Conservation (phyloP, 2,797 vertebrate genomes). For the Calcarius lapponicus region DNA sequence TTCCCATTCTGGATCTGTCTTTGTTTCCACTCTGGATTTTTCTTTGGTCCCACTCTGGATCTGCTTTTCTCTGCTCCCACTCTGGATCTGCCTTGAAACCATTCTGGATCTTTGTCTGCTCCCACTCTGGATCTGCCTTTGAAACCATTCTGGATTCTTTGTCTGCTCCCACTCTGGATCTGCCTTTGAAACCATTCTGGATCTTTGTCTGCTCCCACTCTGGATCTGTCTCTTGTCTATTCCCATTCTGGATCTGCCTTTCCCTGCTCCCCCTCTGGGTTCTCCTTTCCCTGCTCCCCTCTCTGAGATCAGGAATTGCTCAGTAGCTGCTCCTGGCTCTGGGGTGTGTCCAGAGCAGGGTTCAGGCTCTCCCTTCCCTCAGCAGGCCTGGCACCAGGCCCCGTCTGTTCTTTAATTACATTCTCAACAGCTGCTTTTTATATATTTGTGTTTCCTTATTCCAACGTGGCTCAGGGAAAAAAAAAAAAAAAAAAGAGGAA, state of each 20-base stretch:
- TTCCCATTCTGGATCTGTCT: fast-evolving
- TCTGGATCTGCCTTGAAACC: no score
- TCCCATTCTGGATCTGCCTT: neutral
- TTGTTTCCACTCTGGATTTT: no score
- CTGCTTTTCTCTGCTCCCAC: fast-evolving
- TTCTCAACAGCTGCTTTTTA: constrained; percentile 73
- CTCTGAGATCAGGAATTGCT: neutral
- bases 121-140: neutral
- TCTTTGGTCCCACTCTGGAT: neutral
- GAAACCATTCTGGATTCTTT: no score
- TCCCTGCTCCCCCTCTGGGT: neutral
- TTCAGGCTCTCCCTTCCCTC: constrained; percentile 59
- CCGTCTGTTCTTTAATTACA: constrained; percentile 71
- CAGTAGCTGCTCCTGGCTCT: constrained; percentile 20
- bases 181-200: neutral
- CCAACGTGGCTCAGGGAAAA: constrained; percentile 22
- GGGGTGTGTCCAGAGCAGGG: constrained; percentile 8
- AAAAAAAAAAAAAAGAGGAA: fast-evolving
- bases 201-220: neutral
- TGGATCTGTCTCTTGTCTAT: neutral
- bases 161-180: neutral
- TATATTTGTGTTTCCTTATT: constrained; percentile 70
- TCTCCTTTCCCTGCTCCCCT: neutral
- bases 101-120: no score
- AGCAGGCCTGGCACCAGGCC: constrained; percentile 61